A percentile compares a stretch with the other conserved stretches of the same genome.
phyloP scores from a whole-genome alignment of 2,797 vertebrate species.

The Paguma larvata region DNA sequence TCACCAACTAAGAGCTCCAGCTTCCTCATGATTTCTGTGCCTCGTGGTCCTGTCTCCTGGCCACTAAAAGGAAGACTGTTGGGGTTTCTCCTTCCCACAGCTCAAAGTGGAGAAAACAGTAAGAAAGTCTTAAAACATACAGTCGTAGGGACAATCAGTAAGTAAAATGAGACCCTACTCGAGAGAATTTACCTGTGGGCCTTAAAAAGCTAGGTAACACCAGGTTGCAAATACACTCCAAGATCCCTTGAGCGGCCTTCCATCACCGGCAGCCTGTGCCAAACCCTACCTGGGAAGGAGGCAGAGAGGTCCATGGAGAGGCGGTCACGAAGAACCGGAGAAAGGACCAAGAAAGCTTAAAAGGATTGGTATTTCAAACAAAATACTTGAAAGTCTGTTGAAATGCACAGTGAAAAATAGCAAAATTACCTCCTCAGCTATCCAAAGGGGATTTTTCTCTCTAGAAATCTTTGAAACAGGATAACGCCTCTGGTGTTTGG shows the following conservation, averaged over 20 bases:
- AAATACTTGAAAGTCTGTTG: constrained; percentile 12
- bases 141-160: not conserved
- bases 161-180: not conserved
- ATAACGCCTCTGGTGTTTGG: not conserved
- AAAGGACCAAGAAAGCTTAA: not conserved
- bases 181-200: not conserved
- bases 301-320: not conserved
- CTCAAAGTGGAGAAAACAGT: not conserved
- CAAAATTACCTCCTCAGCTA: not conserved
- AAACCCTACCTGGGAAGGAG: not conserved
- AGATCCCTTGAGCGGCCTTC: not conserved
- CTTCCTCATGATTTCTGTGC: not conserved
- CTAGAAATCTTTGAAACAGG: not conserved
- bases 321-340: not conserved
- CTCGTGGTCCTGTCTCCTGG: not conserved
- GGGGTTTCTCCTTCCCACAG: not conserved
- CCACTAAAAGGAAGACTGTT: not conserved
- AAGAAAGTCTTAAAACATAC: not conserved
- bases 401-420: not conserved
- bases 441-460: not conserved
- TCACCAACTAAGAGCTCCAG: not conserved
- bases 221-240: not conserved
- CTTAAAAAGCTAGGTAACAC: not conserved
- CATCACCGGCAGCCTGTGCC: not conserved
- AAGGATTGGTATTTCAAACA: not conserved